Evolutionary conservation across 2,888 invertebrate species (phyloP), one percentile per base, ranked within the genome.

Genomic region (Trichogramma evanescens): DNA sequence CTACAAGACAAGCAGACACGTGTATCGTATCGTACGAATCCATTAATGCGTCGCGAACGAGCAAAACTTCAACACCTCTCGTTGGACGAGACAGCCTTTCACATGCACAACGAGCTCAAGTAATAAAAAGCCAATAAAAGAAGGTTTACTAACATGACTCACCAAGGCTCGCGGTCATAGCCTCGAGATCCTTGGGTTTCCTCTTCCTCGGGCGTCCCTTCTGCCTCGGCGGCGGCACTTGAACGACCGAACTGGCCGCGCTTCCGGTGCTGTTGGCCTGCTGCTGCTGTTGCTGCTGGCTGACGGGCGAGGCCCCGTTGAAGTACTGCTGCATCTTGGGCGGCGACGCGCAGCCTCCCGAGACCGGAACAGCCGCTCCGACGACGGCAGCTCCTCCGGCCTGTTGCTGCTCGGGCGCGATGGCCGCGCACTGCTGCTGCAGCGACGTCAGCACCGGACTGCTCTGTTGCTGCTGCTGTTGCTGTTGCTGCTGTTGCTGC

Each of bases 181-280:
- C 85, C 74, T 92, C 92, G 70, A 92, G 84, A 76, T 93, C 92
- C 82, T 93, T 93, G 56, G 91, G 92, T 79, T 95, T 95, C 82
- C 94, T 84, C 81, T 95, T 95, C 75, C 95, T 82, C 44, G 95
- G 95, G 68, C 95, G 82, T 7, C 95, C 95, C 82, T 95, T 95
- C 79, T 94, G 94, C 69, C 93, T 83, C 5, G 93, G 91, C 68
- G 83, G 80, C 40, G 78, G 77, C 5, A 77, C 74, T 0, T 75
- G 68, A 71, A 84, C 74, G 71, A 84, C 86, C 71, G 82, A 84
- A 60, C 80, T 77, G 63, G 72, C 73, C 66, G 72, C 72, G 26
- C 26, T 26, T 49, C 68, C 69, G 4, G 71, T 67, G 13, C 13
- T 13, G 13, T 13, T 13, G 55, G 79, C 77, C 8, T 26, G 26